Evolutionary conservation across 2,113 vertebrate genomes (phyloP).

Genomic region (Phaethornis superciliosus): DNA sequence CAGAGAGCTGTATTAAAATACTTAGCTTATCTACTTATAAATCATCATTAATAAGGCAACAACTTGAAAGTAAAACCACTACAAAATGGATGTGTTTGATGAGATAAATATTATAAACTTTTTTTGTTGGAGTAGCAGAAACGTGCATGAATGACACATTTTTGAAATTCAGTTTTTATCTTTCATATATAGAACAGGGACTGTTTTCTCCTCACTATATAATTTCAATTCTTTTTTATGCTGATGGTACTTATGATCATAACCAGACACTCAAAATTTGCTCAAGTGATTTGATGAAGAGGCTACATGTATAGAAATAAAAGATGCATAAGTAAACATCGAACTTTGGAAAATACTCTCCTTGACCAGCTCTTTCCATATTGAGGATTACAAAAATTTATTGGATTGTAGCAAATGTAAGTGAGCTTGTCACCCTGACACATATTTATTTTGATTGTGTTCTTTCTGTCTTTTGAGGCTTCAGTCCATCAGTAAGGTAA

Average conservation of each 20-base stretch:
- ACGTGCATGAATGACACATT: conserved; percentile 7
- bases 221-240: not conserved
- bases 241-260: not conserved
- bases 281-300: not conserved
- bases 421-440: not conserved
- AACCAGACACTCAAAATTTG: not conserved
- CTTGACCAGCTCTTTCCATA: not conserved
- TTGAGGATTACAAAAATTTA: not conserved
- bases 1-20: not conserved
- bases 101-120: conserved; percentile 35
- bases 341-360: not conserved
- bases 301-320: not conserved
- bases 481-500: not conserved
- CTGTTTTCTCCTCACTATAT: not conserved
- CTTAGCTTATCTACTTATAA: conserved; percentile 10
- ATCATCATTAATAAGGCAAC: conserved; percentile 28
- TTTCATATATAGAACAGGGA: not conserved
- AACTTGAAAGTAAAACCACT: conserved; percentile 53
- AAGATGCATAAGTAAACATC: not conserved
- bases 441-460: not conserved
- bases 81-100: conserved; percentile 15
- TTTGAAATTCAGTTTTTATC: not conserved
- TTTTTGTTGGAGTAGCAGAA: conserved; percentile 1
- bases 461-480: not conserved
- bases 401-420: not conserved